Evolutionary conservation across 2,113 vertebrate genomes (phyloP).

Genomic region (Mystacornis crossleyi): DNA sequence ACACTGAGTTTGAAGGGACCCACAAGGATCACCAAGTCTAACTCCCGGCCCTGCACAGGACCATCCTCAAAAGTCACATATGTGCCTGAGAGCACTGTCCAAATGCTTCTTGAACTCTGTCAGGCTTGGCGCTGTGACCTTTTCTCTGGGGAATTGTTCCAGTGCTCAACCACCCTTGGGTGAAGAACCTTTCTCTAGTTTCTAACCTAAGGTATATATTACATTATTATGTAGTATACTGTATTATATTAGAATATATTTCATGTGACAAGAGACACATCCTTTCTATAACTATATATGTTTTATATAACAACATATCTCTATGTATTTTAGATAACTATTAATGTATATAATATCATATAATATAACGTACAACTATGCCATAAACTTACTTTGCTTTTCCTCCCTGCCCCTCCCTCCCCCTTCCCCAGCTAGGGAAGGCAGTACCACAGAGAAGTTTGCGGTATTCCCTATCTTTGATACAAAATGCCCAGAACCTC

Average conservation of each 20-base stretch:
- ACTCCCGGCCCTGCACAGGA: neutral
- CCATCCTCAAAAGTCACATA: neutral
- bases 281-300: too few relatives aligned
- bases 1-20: neutral
- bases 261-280: neutral
- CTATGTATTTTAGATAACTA: neutral
- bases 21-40: neutral
- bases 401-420: accelerated
- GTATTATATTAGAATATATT: neutral
- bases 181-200: neutral
- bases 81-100: neutral
- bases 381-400: neutral
- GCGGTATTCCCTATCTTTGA: neutral
- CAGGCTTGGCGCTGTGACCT: neutral
- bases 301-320: neutral
- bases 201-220: neutral
- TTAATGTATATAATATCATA: neutral
- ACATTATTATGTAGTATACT: neutral
- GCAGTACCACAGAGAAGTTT: neutral
- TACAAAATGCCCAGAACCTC: neutral
- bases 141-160: neutral
- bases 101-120: neutral
- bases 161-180: neutral
- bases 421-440: neutral
- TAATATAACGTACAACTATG: neutral